These are phyloP conservation scores for Leptosomus discolor DNA, from an alignment of 2,113 vertebrate species.

Conservation along the genomic window DNA sequence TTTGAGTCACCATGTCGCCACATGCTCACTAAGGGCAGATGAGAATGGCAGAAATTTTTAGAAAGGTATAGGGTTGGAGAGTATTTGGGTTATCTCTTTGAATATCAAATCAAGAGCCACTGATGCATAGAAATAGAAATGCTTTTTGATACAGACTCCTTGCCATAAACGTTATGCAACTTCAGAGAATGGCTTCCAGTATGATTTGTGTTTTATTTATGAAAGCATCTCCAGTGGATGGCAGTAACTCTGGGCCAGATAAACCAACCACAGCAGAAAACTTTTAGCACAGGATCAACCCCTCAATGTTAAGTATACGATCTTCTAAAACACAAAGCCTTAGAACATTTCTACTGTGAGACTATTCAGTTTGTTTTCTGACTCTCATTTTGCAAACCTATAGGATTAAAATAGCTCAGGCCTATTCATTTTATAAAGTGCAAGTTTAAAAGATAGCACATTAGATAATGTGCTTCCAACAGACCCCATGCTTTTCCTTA, in stretches of 20 bases:
- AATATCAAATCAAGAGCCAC: not conserved
- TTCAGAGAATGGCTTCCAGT: not conserved
- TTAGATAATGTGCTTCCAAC: not conserved
- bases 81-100: not conserved
- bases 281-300: not conserved
- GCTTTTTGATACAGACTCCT: not conserved
- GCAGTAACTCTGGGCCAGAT: not conserved
- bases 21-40: not conserved
- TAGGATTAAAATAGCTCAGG: not conserved
- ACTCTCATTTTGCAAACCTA: not conserved
- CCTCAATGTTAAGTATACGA: not conserved
- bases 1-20: not conserved
- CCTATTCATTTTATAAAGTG: not conserved
- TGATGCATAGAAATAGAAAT: not conserved
- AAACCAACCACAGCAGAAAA: not conserved
- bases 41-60: not conserved
- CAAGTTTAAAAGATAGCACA: not conserved
- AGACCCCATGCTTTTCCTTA: not conserved
- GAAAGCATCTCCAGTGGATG: not conserved
- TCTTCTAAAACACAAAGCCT: not conserved
- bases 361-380: not conserved
- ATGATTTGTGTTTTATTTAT: not conserved
- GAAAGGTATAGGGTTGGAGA: not conserved
- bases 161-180: not conserved
- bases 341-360: not conserved